A percentile compares a stretch with the other conserved stretches of the same genome.
These are phyloP conservation scores for Pollachius pollachius DNA, from an alignment of 2,113 vertebrate genomes.

Conservation along the genomic window DNA sequence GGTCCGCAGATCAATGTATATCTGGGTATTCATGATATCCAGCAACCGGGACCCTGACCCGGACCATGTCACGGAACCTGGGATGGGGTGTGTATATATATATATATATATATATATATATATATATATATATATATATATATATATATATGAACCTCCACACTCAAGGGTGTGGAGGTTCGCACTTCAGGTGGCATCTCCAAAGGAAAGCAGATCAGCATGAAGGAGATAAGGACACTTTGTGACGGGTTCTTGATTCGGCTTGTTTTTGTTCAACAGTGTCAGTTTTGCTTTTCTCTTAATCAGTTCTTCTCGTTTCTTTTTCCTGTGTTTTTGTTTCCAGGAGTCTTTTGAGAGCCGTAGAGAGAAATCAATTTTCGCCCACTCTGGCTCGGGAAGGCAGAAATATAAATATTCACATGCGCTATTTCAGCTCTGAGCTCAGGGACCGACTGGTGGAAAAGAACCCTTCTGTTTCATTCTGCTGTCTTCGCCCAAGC, in stretches of 20 bases:
- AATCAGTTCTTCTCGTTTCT: constrained; percentile 2
- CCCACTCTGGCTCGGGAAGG: constrained; percentile 60
- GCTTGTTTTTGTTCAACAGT: constrained; percentile 14
- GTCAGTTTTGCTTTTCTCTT: constrained; percentile 29
- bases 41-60: too few relatives aligned
- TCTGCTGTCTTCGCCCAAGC: constrained; percentile 50
- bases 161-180: neutral
- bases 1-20: too few relatives aligned
- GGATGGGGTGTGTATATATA: too few relatives aligned
- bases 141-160: constrained; percentile 31
- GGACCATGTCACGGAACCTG: too few relatives aligned
- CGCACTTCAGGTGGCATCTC: neutral
- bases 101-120: too few relatives aligned
- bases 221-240: constrained; percentile 1
- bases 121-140: too few relatives aligned
- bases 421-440: constrained; percentile 64
- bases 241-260: neutral
- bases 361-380: constrained; percentile 65
- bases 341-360: constrained; percentile 54
- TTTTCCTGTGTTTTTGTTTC: constrained; percentile 42
- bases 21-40: too few relatives aligned
- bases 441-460: constrained; percentile 60
- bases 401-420: constrained; percentile 70
- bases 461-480: constrained; percentile 61
- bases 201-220: neutral